Evolutionary conservation across 2,888 invertebrate species (phyloP).

Genomic region (Eledone cirrhosa): DNA sequence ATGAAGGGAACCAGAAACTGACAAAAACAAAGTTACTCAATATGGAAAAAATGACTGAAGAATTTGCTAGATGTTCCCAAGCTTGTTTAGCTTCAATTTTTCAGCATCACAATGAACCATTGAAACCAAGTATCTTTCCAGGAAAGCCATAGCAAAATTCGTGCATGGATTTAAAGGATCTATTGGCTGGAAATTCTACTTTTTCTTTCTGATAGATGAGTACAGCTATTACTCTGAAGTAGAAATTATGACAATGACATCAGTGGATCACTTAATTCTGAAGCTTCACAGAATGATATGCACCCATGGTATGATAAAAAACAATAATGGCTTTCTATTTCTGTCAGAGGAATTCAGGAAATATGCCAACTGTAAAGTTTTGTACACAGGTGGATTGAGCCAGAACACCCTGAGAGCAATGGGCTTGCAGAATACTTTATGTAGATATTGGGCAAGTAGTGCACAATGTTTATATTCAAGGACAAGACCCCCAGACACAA

Average conservation of each 20-base stretch:
- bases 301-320: background rate
- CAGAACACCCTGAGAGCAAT: background rate
- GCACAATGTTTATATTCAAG: background rate
- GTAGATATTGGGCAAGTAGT: background rate
- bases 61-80: background rate
- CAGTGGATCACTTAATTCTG: background rate
- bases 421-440: background rate
- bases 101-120: constrained; percentile 70
- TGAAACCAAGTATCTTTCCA: background rate
- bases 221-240: background rate
- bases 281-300: background rate
- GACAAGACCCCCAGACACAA: too few relatives aligned
- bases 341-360: background rate
- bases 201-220: background rate
- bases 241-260: background rate
- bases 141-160: background rate
- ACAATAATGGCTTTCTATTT: background rate
- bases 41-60: background rate
- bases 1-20: background rate
- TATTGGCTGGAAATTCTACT: background rate
- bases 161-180: background rate
- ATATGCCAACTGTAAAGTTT: background rate
- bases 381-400: background rate
- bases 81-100: constrained; percentile 67
- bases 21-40: background rate